Evolutionary conservation across 1,140 invertebrate genomes (phyloP).

Genomic region (Sycophaga agraensis): DNA sequence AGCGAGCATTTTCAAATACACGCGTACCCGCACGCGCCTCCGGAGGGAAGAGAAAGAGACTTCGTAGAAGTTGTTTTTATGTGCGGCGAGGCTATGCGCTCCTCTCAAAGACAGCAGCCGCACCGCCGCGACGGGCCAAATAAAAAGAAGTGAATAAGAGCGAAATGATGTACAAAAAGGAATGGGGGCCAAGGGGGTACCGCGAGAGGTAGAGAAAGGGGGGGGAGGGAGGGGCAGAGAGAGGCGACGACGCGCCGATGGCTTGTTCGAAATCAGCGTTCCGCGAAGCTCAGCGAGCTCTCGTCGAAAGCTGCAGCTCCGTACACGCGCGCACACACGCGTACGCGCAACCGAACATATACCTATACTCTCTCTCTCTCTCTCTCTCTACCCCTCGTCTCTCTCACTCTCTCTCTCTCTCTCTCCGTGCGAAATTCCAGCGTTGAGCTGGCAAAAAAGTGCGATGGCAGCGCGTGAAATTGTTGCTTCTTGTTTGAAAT

Average conservation of each 20-base stretch:
- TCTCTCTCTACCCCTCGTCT: not conserved
- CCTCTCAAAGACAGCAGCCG: not conserved
- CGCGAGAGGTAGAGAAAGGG: not conserved
- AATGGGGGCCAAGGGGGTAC: not conserved
- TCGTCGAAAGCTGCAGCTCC: conserved; percentile 11
- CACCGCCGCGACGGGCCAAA: not conserved
- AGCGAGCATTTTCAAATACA: conserved; percentile 26
- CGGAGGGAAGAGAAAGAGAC: not conserved
- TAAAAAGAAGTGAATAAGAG: conserved; percentile 15
- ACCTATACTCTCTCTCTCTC: no score
- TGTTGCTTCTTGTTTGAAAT: conserved; percentile 24
- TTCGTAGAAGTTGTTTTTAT: conserved; percentile 25
- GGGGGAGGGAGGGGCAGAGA: not conserved
- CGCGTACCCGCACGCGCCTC: not conserved
- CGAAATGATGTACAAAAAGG: conserved; percentile 22
- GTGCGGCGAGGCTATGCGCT: not conserved
- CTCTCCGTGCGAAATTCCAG: conserved; percentile 24
- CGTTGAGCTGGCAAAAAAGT: conserved; percentile 21
- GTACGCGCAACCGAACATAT: no score
- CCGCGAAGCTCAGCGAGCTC: conserved; percentile 19
- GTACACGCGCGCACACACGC: no score
- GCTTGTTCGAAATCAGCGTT: conserved; percentile 30
- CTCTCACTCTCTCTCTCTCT: not conserved
- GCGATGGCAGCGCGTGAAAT: conserved; percentile 24
- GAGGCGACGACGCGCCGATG: conserved; percentile 25